A percentile compares a stretch with the other conserved stretches of the same genome.
Evolutionary conservation across 2,113 vertebrate genomes (phyloP).

Genomic region (Gyps fulvus): DNA sequence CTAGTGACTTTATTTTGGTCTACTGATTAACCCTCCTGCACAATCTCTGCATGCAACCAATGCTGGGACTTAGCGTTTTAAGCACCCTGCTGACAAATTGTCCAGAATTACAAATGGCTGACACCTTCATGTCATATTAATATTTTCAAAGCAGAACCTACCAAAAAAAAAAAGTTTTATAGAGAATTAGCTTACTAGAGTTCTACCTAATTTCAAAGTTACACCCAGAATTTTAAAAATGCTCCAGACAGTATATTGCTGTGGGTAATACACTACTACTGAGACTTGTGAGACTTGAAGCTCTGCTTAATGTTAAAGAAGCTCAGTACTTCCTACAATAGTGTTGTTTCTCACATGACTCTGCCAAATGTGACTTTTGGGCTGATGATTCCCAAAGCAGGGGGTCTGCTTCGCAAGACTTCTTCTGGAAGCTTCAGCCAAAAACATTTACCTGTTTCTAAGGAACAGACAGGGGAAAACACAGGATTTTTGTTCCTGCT

Average conservation of each 20-base stretch:
- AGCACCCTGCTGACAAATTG: neutral
- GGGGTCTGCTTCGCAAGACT: neutral
- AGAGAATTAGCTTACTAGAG: neutral
- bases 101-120: neutral
- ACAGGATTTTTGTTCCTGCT: neutral
- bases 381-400: neutral
- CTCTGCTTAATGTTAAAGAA: neutral
- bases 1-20: neutral
- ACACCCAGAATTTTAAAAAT: neutral
- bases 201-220: neutral
- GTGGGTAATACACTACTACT: neutral
- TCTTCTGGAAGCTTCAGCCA: neutral
- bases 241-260: neutral
- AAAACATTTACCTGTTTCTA: conserved; percentile 45
- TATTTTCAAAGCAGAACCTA: neutral
- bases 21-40: neutral
- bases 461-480: neutral
- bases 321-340: neutral
- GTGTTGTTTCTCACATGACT: neutral
- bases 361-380: conserved; percentile 7
- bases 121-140: neutral
- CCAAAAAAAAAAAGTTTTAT: neutral
- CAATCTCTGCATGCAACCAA: neutral
- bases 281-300: neutral
- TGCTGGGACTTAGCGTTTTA: neutral